Conservation (phyloP, 2,113 vertebrate species). For the Indri indri region DNA sequence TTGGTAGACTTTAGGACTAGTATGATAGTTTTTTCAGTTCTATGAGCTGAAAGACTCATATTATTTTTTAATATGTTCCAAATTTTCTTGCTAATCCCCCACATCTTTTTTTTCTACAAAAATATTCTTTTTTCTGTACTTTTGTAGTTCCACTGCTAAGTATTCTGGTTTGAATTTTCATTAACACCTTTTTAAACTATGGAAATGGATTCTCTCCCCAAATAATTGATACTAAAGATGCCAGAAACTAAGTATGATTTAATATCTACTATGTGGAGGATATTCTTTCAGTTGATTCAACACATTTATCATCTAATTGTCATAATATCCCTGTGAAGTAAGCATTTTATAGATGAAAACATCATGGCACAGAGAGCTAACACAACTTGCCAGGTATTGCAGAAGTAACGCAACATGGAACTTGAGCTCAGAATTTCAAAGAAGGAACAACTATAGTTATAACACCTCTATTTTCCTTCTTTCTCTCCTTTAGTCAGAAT, state of each 20-base stretch:
- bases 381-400: neutral
- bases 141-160: neutral
- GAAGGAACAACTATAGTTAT: neutral
- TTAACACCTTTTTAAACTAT: neutral
- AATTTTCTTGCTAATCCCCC: neutral
- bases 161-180: neutral
- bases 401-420: neutral
- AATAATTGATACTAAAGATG: neutral
- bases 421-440: neutral
- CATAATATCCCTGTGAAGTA: neutral
- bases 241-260: neutral
- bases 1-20: neutral
- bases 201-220: neutral
- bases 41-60: neutral
- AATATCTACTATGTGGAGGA: neutral
- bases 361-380: neutral
- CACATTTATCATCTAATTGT: neutral
- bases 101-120: too few relatives aligned
- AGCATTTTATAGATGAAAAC: neutral
- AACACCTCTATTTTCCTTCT: neutral
- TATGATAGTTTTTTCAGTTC: neutral
- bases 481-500: neutral
- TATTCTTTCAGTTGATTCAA: neutral
- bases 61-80: neutral
- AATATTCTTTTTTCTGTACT: neutral